Evolutionary conservation across 2,113 vertebrate species (phyloP).

Genomic region (Apteryx owenii): DNA sequence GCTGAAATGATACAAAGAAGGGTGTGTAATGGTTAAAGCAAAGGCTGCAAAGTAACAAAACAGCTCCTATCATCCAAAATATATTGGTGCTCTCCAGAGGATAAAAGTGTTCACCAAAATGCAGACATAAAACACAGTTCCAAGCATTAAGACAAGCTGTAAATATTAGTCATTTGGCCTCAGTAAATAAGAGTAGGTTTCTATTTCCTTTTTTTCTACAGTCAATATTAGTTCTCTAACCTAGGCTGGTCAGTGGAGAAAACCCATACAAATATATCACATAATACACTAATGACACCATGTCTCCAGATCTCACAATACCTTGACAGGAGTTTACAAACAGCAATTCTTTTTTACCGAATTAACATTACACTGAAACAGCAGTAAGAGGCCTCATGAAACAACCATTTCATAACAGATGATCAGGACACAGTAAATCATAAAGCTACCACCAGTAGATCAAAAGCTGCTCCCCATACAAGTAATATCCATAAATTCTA

Average conservation of each 20-base stretch:
- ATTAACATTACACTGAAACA: not conserved
- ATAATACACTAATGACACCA: not conserved
- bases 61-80: not conserved
- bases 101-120: not conserved
- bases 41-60: not conserved
- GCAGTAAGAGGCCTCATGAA: not conserved
- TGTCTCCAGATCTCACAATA: not conserved
- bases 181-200: not conserved
- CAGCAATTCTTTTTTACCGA: not conserved
- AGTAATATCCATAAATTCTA: not conserved
- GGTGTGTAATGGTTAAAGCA: not conserved
- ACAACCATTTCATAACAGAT: not conserved
- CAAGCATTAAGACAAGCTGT: not conserved
- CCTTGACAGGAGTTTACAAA: not conserved
- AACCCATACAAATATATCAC: not conserved
- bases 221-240: not conserved
- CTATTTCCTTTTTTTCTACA: not conserved
- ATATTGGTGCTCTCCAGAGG: not conserved
- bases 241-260: not conserved
- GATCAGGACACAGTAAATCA: not conserved
- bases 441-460: not conserved
- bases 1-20: not conserved
- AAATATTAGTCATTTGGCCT: too few species aligned
- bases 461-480: not conserved
- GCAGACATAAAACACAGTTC: not conserved